These are phyloP conservation scores for Caenorhabditis briggsae DNA, from an alignment of 1,140 invertebrate species.

Conservation along the genomic window DNA sequence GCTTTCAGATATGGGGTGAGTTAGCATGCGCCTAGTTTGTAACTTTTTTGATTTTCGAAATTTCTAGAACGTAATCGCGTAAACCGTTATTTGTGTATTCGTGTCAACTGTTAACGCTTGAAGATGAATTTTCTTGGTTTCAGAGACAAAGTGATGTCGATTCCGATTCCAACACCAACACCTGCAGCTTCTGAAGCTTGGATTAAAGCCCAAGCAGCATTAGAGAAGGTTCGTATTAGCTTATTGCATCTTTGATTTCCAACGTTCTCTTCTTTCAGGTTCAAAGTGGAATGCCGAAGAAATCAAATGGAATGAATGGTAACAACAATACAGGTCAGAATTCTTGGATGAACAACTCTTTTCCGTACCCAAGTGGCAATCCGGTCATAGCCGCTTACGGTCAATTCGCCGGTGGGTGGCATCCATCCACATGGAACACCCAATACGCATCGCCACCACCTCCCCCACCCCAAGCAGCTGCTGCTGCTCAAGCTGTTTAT, in stretches of 20 bases:
- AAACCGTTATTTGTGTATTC: not conserved
- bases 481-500: conserved; percentile 8
- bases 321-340: conserved; percentile 52
- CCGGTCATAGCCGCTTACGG: conserved; percentile 14
- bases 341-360: conserved; percentile 32
- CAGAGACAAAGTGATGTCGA: conserved; percentile 50
- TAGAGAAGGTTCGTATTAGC: conserved; percentile 6
- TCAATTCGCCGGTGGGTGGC: conserved; percentile 33
- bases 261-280: conserved; percentile 8
- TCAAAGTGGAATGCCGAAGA: conserved; percentile 33
- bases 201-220: conserved; percentile 51
- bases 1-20: conserved; percentile 44
- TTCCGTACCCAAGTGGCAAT: conserved; percentile 46
- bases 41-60: too few relatives aligned
- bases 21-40: not conserved
- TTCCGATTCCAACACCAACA: conserved; percentile 30
- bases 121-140: not conserved
- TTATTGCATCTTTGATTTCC: not conserved
- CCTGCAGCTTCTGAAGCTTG: conserved; percentile 33
- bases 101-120: not conserved
- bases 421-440: conserved; percentile 29
- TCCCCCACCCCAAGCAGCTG: not conserved
- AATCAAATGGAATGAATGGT: conserved; percentile 13
- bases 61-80: too few relatives aligned
- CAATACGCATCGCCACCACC: conserved; percentile 8